A percentile compares a stretch with the other conserved stretches of the same genome.
These are phyloP conservation scores for Phrynocephalus vlangalii DNA, from an alignment of 2,797 vertebrate species.

Conservation along the genomic window DNA sequence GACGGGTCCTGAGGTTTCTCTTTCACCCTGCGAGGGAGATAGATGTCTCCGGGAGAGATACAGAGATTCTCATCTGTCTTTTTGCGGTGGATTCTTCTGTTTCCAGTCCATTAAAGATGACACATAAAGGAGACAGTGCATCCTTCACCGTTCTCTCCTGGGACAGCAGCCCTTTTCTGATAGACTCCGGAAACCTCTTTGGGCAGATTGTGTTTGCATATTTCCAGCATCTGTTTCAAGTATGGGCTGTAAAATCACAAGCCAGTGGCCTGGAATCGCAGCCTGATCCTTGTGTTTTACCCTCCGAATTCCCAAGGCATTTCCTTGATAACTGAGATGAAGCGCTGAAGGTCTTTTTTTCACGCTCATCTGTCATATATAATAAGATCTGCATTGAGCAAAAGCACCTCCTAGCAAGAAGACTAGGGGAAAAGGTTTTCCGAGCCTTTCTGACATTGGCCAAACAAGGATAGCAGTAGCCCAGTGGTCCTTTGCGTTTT, in stretches of 20 bases:
- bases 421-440: too few relatives aligned
- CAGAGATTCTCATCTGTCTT: not conserved
- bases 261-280: not conserved
- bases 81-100: not conserved
- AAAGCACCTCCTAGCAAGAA: too few relatives aligned
- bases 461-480: not conserved
- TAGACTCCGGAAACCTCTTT: not conserved
- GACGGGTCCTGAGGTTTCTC: too few relatives aligned
- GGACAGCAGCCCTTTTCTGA: not conserved
- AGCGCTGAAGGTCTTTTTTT: not conserved
- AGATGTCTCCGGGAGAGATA: too few relatives aligned
- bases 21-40: not conserved
- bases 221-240: not conserved
- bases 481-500: not conserved
- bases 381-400: not conserved
- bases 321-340: not conserved
- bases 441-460: too few relatives aligned
- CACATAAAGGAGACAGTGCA: not conserved
- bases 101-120: conserved; percentile 38
- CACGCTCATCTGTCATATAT: too few relatives aligned
- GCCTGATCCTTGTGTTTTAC: too few relatives aligned
- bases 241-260: not conserved
- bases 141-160: not conserved
- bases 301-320: not conserved
- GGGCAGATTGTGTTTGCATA: not conserved